Conservation (phyloP, 2,113 vertebrate species). For the Ibidorhyncha struthersii region DNA sequence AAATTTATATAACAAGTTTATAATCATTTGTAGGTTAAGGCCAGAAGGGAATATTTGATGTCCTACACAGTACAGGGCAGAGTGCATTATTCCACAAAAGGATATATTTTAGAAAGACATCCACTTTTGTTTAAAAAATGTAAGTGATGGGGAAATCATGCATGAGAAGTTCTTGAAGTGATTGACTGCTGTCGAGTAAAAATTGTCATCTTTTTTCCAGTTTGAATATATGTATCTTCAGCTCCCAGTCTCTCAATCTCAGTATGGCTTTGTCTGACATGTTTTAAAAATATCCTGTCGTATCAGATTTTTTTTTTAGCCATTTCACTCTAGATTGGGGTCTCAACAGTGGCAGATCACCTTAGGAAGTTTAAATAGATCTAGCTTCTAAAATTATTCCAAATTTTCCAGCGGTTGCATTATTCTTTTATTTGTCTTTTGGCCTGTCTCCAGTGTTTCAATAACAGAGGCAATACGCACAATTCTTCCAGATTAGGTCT, state of each 20-base stretch:
- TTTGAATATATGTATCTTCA: not conserved
- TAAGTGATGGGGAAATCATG: not conserved
- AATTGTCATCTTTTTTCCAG: not conserved
- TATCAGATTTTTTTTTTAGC: too few relatives aligned
- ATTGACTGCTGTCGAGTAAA: not conserved
- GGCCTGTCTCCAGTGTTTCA: not conserved
- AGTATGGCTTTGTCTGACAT: not conserved
- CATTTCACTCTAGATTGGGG: not conserved
- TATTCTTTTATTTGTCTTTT: not conserved
- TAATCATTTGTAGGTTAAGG: not conserved
- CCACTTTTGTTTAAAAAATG: not conserved
- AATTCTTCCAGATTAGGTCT: not conserved
- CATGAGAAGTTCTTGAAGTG: not conserved
- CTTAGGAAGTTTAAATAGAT: not conserved
- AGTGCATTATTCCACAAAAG: not conserved
- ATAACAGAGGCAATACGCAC: not conserved
- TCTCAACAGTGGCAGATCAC: not conserved
- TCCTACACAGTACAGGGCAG: not conserved
- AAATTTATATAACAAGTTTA: not conserved
- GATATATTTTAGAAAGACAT: not conserved
- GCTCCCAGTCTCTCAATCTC: not conserved
- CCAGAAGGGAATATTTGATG: not conserved
- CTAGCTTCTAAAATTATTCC: not conserved
- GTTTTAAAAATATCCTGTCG: not conserved
- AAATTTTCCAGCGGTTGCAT: not conserved